These are phyloP conservation scores for Zosterops borbonicus DNA, from an alignment of 2,113 vertebrate genomes.

Conservation along the genomic window DNA sequence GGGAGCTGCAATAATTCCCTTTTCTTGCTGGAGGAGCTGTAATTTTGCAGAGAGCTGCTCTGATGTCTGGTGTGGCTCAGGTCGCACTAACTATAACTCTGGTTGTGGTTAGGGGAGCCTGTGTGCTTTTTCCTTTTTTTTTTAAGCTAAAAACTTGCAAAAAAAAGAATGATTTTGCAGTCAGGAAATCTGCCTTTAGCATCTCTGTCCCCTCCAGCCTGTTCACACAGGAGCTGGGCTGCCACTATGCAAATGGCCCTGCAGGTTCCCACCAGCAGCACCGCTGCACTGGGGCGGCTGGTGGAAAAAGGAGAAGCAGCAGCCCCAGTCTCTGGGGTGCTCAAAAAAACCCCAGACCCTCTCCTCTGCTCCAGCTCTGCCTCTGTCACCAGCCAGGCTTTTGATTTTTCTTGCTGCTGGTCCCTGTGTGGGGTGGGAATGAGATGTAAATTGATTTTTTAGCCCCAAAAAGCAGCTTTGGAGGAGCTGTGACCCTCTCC, in stretches of 20 bases:
- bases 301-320: constrained; percentile 34
- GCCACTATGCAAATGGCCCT: constrained; percentile 20
- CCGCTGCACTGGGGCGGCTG: not conserved
- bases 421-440: rapidly evolving
- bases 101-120: not conserved
- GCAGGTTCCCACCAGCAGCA: constrained; percentile 18
- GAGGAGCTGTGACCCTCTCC: not conserved
- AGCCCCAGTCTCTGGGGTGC: not conserved
- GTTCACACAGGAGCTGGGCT: not conserved
- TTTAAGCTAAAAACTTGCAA: not conserved
- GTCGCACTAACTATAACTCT: not conserved
- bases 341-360: not conserved
- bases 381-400: not conserved
- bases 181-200: constrained; percentile 36
- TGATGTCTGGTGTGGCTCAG: not conserved
- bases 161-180: not conserved
- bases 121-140: not conserved
- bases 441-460: not conserved
- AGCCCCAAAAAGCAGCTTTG: not conserved
- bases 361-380: not conserved
- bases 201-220: not conserved
- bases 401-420: not conserved
- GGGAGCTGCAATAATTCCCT: not conserved
- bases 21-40: not conserved
- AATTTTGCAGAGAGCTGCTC: not conserved